A percentile compares a stretch with the other conserved stretches of the same genome.
phyloP scores from a whole-genome alignment of 2,888 invertebrate species.

The Strigamia maritima region DNA sequence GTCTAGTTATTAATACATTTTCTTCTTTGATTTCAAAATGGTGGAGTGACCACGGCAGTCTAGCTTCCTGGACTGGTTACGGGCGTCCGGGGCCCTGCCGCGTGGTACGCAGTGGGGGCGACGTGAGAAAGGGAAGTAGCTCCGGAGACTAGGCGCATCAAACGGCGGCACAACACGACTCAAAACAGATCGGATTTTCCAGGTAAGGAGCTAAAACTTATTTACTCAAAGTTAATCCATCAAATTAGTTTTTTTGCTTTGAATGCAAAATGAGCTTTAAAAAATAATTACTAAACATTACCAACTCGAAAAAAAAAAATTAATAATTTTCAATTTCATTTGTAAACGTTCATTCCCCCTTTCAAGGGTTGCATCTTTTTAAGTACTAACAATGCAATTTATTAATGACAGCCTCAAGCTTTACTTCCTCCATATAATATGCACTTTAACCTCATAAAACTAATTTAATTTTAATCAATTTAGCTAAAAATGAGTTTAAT shows the following conservation, averaged over 20 bases:
- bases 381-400: neutral
- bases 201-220: neutral
- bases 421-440: neutral
- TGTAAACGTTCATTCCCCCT: neutral
- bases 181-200: neutral
- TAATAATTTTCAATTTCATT: neutral
- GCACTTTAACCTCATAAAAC: neutral
- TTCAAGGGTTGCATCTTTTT: no score
- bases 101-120: neutral
- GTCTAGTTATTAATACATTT: neutral
- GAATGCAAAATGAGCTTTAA: neutral
- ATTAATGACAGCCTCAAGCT: neutral
- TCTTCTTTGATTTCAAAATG: neutral
- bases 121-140: neutral
- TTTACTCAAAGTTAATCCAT: neutral
- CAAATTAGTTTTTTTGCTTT: neutral
- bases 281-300: neutral
- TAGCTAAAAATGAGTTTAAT: neutral
- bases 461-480: neutral
- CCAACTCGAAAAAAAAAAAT: neutral
- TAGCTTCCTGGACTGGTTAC: neutral
- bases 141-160: neutral
- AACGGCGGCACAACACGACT: neutral
- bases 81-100: constrained; percentile 4
- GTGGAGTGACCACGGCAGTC: neutral